A percentile compares a stretch with the other conserved stretches of the same genome.
phyloP scores from a whole-genome alignment of 2,888 invertebrate genomes.

The Orthosia gracilis region DNA sequence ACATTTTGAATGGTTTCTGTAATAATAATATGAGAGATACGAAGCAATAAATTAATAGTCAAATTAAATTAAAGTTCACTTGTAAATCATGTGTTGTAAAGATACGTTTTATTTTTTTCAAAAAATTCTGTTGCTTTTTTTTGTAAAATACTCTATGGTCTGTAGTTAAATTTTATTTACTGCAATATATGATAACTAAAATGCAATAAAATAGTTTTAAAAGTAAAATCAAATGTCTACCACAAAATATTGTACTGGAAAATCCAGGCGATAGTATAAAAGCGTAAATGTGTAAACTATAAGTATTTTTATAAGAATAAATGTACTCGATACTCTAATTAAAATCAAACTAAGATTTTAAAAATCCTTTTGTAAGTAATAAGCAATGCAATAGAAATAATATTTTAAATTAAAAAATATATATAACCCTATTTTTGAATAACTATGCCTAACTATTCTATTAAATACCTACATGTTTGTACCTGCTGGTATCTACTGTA shows the following conservation, averaged over 20 bases:
- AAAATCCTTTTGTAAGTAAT: constrained; percentile 24
- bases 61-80: constrained; percentile 3
- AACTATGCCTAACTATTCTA: constrained; percentile 32
- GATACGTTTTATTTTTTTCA: not conserved
- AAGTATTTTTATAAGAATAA: constrained; percentile 54
- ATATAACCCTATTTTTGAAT: constrained; percentile 26
- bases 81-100: constrained; percentile 4
- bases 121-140: not conserved
- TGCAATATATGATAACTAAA: not conserved
- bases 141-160: not conserved
- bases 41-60: constrained; percentile 31
- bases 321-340: constrained; percentile 21
- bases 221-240: constrained; percentile 22
- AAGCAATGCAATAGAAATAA: constrained; percentile 35
- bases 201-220: constrained; percentile 10
- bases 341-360: not conserved
- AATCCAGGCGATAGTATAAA: constrained; percentile 3
- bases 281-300: constrained; percentile 39
- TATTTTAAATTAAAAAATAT: constrained; percentile 19
- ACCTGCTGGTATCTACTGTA: constrained; percentile 57
- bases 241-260: constrained; percentile 15
- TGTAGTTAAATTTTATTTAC: not conserved
- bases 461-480: constrained; percentile 43
- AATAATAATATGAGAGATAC: constrained; percentile 30
- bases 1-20: constrained; percentile 19